Evolutionary conservation across 2,797 vertebrate species (phyloP).

Genomic region (Smutsia temminckii): DNA sequence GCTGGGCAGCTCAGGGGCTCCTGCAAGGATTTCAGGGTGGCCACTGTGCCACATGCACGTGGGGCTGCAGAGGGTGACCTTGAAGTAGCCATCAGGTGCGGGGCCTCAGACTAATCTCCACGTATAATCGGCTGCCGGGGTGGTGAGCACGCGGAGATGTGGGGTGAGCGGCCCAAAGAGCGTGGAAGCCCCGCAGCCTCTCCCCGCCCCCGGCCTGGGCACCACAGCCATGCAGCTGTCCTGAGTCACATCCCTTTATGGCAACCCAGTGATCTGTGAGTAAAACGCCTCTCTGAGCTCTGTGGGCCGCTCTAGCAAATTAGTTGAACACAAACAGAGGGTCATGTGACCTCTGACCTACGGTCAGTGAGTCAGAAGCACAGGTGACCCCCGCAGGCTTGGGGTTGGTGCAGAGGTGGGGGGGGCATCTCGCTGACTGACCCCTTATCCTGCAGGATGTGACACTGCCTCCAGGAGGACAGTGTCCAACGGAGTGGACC

Average conservation of each 20-base stretch:
- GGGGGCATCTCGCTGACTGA: not conserved
- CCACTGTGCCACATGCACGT: not conserved
- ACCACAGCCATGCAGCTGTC: not conserved
- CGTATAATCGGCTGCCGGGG: not conserved
- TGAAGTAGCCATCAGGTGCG: not conserved
- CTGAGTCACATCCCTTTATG: not conserved
- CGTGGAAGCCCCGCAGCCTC: fast-evolving
- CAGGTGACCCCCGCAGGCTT: too few relatives aligned
- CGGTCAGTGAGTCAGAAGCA: fast-evolving
- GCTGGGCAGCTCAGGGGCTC: not conserved
- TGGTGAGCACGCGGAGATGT: not conserved
- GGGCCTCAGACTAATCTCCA: too few relatives aligned
- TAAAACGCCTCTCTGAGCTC: not conserved
- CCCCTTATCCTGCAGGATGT: too few relatives aligned
- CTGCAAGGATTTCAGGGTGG: not conserved
- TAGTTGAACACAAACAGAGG: not conserved
- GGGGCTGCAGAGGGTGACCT: not conserved
- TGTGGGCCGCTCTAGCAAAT: not conserved
- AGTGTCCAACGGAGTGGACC: not conserved
- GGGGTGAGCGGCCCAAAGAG: not conserved
- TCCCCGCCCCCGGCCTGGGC: fast-evolving
- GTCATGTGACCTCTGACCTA: not conserved
- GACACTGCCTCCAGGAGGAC: not conserved
- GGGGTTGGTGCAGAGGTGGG: fast-evolving
- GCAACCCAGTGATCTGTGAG: not conserved